These are phyloP conservation scores for Lutjanus campechanus DNA, from an alignment of 2,797 vertebrate species.

Conservation along the genomic window DNA sequence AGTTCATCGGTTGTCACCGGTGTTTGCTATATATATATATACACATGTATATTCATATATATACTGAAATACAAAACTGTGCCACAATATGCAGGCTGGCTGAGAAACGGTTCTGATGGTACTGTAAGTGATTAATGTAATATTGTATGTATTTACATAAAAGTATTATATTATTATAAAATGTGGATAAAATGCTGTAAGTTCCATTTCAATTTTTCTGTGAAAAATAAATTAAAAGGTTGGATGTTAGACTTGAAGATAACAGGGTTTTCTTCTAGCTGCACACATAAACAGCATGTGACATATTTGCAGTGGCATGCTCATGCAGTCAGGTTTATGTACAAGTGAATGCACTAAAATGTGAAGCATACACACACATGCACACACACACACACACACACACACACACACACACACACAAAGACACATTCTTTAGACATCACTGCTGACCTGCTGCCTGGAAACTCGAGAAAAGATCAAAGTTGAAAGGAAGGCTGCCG, in stretches of 20 bases:
- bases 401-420: neutral
- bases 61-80: neutral
- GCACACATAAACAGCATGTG: neutral
- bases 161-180: too few relatives aligned
- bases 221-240: neutral
- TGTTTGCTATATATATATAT: too few relatives aligned
- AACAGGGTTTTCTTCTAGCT: neutral
- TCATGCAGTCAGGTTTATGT: neutral
- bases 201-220: neutral
- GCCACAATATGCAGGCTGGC: neutral
- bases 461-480: slow-evolving; percentile 22
- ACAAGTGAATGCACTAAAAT: neutral
- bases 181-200: neutral
- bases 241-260: too few relatives aligned
- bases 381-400: neutral
- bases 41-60: too few relatives aligned
- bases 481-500: neutral
- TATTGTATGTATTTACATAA: too few relatives aligned
- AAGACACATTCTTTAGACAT: neutral
- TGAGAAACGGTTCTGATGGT: neutral
- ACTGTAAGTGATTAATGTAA: neutral
- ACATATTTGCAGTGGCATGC: neutral
- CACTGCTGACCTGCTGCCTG: slow-evolving; percentile 33
- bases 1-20: neutral
- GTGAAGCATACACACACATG: neutral